Evolutionary conservation across 2,797 vertebrate genomes (phyloP), one percentile per base, ranked within the genome.

Genomic region (Chaetophractus vellerosus): DNA sequence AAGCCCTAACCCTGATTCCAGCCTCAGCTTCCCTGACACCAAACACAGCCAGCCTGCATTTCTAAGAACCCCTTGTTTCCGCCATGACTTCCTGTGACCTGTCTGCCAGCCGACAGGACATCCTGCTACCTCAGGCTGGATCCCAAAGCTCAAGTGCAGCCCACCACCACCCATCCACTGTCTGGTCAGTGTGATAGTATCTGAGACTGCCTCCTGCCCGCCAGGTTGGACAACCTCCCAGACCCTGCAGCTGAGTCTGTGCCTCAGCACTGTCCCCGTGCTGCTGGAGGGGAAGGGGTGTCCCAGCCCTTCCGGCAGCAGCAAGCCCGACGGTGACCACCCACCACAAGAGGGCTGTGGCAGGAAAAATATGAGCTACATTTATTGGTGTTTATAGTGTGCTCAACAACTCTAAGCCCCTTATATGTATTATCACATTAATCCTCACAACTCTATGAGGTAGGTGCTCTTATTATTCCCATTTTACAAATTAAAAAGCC

Each of bases 91-190:
- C 24, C 80, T 5, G 4, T 12, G 41, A 38, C 45, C 79, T 57
- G 2, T 10, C 71, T 26, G 33, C 11, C 74, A 64, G 21, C 31
- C 80, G 45, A 38, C 9, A 38, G 28, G 33, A 41, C 31, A 50
- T 66, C 71, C 33, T 71, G 71, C 38, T 10, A n/a, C 28, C 71
- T 91, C 55, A 21, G 21, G 24, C 63, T 93, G n/a, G 31, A 90
- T 23, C n/a, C 50, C 48, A 64, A 18, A 28, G 64, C 52, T 87
- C 36, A 26, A 45, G 24, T 2, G 9, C 19, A 5, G 23, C n/a
- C 33, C 2, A 1, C 11, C 36, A 82, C 7, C 2, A 3, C 28
- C 41, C 5, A 38, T 52, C 50, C 50, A 52, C 28, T 23, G 0
- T 38, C 38, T 38, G 38, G 38, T 48, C 68, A 71, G 4, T 63